Evolutionary conservation across 1,140 invertebrate species (phyloP).

Genomic region (Heliconius hermathena): DNA sequence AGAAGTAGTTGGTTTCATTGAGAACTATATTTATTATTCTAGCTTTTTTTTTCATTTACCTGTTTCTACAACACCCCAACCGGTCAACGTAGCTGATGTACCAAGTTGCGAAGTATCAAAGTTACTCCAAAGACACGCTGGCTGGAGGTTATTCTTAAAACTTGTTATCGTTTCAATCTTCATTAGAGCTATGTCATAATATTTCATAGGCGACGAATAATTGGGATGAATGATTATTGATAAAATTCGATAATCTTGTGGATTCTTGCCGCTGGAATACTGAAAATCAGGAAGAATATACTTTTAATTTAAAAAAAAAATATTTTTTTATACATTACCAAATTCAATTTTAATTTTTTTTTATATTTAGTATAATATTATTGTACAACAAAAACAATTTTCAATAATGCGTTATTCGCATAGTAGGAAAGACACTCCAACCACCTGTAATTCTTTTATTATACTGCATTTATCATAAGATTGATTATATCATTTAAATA

Average conservation of each 20-base stretch:
- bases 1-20: too few relatives aligned
- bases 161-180: slow-evolving; percentile 43
- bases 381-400: too few relatives aligned
- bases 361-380: neutral
- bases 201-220: slow-evolving; percentile 69
- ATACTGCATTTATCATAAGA: too few relatives aligned
- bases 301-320: neutral
- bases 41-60: slow-evolving; percentile 35
- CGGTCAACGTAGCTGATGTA: slow-evolving; percentile 45
- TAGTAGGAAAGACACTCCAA: too few relatives aligned
- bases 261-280: neutral
- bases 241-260: slow-evolving; percentile 47
- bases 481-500: too few relatives aligned
- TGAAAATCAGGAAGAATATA: neutral
- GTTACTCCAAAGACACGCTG: slow-evolving; percentile 57
- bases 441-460: too few relatives aligned
- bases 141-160: slow-evolving; percentile 46
- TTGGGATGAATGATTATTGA: slow-evolving; percentile 76
- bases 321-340: too few relatives aligned
- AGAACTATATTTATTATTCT: too few relatives aligned
- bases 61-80: slow-evolving; percentile 58
- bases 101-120: slow-evolving; percentile 36
- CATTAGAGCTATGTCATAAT: slow-evolving; percentile 77
- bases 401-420: too few relatives aligned
- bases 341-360: too few relatives aligned